Conservation (phyloP, 2,888 invertebrate species). For the Caenorhabditis afra region DNA sequence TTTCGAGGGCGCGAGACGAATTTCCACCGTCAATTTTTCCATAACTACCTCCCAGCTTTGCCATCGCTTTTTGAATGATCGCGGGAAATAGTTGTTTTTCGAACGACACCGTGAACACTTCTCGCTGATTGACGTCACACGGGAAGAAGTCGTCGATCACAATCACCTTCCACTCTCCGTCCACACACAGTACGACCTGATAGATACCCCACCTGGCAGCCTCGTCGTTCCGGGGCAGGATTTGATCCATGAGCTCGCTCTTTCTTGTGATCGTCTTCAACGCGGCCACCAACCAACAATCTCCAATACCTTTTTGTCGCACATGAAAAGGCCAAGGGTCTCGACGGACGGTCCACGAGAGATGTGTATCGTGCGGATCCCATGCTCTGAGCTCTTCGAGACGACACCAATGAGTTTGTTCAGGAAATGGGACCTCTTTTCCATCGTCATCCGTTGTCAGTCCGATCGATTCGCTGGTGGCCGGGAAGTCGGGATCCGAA, state of each 20-base stretch:
- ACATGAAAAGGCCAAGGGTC: background rate
- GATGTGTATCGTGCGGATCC: background rate
- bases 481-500: background rate
- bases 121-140: background rate
- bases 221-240: background rate
- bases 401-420: too few relatives aligned
- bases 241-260: background rate
- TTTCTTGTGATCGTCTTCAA: background rate
- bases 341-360: background rate
- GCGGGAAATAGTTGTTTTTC: too few relatives aligned
- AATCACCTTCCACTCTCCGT: background rate
- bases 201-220: background rate
- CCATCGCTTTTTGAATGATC: too few relatives aligned
- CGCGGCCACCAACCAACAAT: background rate
- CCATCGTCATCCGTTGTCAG: too few relatives aligned
- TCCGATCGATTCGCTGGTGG: background rate
- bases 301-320: background rate
- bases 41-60: too few relatives aligned
- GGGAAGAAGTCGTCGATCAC: background rate
- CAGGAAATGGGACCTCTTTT: too few relatives aligned
- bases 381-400: background rate
- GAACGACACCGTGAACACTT: background rate
- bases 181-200: background rate
- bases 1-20: too few relatives aligned
- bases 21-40: too few relatives aligned